Evolutionary conservation across 2,888 invertebrate genomes (phyloP), one percentile per base, ranked within the genome.

Genomic region (Hemithea aestivaria): DNA sequence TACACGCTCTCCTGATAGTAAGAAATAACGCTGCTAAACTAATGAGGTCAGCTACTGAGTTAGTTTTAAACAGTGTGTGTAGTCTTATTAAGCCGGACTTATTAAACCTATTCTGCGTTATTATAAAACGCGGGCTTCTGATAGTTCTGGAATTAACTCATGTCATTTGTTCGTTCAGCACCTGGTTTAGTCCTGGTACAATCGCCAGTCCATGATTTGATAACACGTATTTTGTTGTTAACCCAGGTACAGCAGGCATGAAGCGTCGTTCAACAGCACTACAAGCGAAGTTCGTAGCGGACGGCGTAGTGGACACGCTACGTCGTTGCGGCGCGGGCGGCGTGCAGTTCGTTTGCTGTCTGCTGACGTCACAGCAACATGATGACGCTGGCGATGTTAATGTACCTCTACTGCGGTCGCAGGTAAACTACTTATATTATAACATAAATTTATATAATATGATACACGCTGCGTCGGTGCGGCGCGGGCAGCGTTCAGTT

Each of bases 241-340:
- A 16, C 2, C 16, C 16, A 87, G 88, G 90, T 7, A 87, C 90
- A 5, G 92, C 92, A 0, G 92, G 92, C 16, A 92, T 92, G 60
- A 92, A 92, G 68, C 88, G 92, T 33, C 95, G 96, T 61, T 97
- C 97, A 2, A 90, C 96, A 16, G 95, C 96, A 63, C 79, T 96
- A 6, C 95, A 96, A 51, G 84, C 84, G 0, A 85, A 85, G 73
- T 92, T 92, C 67, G 91, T 91, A 0, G 91, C 92, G 0, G 98
- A 98, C 76, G 96, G 96, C 21, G 89, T 98, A 4, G 91, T 98
- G 41, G 98, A 98, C 73, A 96, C 96, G 1, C 68, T 98, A 40
- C 89, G 96, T 3, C 91, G 97, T 43, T 96, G 96, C 20, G 93
- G 85, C 35, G 56, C 79, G 0, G 93, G 69, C 82, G 85, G 85